phyloP scores from a whole-genome alignment of 1,140 invertebrate genomes.

The Myzus persicae region DNA sequence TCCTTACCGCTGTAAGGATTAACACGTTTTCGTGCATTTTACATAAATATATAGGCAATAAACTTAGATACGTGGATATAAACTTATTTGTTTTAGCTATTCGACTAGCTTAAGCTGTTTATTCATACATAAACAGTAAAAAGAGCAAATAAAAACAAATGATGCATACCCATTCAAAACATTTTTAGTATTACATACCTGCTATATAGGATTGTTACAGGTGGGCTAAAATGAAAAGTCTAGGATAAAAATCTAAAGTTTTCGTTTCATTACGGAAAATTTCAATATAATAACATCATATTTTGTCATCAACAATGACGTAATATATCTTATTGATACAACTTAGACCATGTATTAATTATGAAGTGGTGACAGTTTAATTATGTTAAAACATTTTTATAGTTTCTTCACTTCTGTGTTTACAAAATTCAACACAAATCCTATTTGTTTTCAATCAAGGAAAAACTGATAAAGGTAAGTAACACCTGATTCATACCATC shows the following conservation, averaged over 20 bases:
- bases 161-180: neutral
- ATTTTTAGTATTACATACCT: neutral
- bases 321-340: neutral
- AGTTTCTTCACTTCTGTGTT: neutral
- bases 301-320: no score
- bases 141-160: neutral
- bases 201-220: neutral
- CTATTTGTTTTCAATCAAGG: neutral
- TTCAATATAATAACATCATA: no score
- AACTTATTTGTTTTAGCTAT: neutral
- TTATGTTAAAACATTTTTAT: neutral
- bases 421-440: neutral
- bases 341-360: neutral
- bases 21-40: slow-evolving; percentile 10
- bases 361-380: neutral
- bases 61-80: neutral
- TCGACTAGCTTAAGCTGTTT: neutral
- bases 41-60: neutral
- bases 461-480: neutral
- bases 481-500: no score
- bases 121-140: neutral
- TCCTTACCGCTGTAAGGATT: neutral
- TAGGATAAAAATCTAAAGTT: no score
- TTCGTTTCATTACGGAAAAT: no score
- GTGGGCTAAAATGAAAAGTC: neutral